Base-by-base conservation (phyloP, 1,140 invertebrate species). In the Berghia stephanieae region DNA sequence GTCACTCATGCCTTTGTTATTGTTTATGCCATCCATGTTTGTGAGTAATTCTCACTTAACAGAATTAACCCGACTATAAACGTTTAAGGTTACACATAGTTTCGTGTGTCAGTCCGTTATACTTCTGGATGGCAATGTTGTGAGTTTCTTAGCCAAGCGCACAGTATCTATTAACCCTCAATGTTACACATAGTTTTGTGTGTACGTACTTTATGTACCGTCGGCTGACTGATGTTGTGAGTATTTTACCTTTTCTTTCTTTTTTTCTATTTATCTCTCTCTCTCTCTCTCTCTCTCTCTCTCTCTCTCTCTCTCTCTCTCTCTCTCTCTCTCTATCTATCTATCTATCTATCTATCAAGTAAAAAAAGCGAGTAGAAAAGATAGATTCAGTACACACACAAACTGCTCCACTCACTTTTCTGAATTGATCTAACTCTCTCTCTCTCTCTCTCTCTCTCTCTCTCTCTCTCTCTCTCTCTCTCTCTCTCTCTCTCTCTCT, bases 271-370 rank as follows among this genome's bases (percentile, higher is more conserved):
- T 18, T 31, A 18, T n/a, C 40, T n/a, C 3, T 66, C 27, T 27
- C 36, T 31, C 21, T 76, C 42, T 43, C 40, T 46, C n/a, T 67
- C 42, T 49, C 31, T 76, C 38, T 43, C 43, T 68, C 63, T 67
- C 63, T 76, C 31, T 63, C 34, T 40, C 55, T 63, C n/a, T 75
- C 31, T 63, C 42, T 34, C n/a, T 75, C n/a, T 60, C 42, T 74
- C 49, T 55, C 71, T 74, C 44, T 74, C 44, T 55, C 49, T 38
- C 71, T 74, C 44, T 74, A 38, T n/a, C 10, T 5, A 16, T 52
- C 44, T 55, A 10, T 55, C 31, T 55, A 8, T 18, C 57, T 36
- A 36, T 42, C 36, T 66, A 44, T 57, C 49, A 55, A 16, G 16
- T 6, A 6, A 18, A 6, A 38, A 68, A 31, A 6, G 10, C 24